Evolutionary conservation across 2,113 vertebrate genomes (phyloP), one percentile per base, ranked within the genome.

Genomic region (Rhinopomastus cyanomelas): DNA sequence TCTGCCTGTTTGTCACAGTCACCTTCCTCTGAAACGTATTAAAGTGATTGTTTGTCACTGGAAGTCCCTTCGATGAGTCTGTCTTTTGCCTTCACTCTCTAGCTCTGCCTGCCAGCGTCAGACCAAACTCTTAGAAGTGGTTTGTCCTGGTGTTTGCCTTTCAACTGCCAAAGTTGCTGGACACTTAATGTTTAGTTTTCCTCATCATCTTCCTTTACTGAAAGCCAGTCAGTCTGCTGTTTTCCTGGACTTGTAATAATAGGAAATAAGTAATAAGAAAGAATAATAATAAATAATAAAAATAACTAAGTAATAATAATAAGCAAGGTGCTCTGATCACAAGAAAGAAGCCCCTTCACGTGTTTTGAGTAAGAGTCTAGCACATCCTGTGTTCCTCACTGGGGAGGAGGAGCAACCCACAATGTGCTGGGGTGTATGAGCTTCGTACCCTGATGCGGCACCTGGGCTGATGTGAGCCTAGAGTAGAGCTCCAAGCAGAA

Each of bases 331-430:
- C 21, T 29, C 17, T 37, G 51, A 34, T 81, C 6, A 16, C 32
- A 76, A 56, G 52, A 64, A 82, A 68, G 11, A 10, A 34, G 55
- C 27, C 27, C 39, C 37, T 49, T 68, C 4, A 3, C 34, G 5
- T 56, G 25, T 27, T 81, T 94, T 73, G 72, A 81, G 53, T 46
- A 61, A 22, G 22, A 79, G 4, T 57, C 84, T 57, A 65, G 32
- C 17, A 46, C 0, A 0, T 34, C 4, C 21, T 26, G 8, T 68
- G 15, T 42, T 21, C 32, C 0, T 78, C 16, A 17, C 36, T 8
- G 9, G 2, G 16, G 29, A 52, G 49, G 4, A 32, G 25, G 64
- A 29, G 3, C 23, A 39, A 16, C 23, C 77, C 11, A 48, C 37
- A 0, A 0, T n/a, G 17, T 44, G 14, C 67, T 80, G 69, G 11